A percentile compares a stretch with the other conserved stretches of the same genome.
These are phyloP conservation scores for Porites divaricata DNA, from an alignment of 92 coral and sea anemone genomes.

Conservation along the genomic window DNA sequence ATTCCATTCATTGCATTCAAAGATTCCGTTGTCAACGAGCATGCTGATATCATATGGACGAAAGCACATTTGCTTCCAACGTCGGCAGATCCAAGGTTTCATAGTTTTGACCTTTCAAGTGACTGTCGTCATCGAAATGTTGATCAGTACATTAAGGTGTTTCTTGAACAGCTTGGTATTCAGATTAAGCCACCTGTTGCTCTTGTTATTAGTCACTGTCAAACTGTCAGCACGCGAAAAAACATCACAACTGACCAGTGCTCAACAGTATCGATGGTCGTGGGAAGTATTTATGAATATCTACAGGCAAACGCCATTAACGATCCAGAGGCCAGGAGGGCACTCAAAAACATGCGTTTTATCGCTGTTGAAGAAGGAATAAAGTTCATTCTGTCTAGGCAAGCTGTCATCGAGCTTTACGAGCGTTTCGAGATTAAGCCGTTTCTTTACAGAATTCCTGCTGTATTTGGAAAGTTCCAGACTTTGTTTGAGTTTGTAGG, in stretches of 20 bases:
- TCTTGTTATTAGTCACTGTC: constrained; percentile 54
- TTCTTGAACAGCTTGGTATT: neutral
- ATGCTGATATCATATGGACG: constrained; percentile 61
- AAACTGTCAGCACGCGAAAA: neutral
- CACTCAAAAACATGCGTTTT: constrained; percentile 32
- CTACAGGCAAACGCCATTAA: constrained; percentile 1
- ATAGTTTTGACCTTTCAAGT: constrained; percentile 6
- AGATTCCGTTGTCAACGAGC: constrained; percentile 33
- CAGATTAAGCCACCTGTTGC: constrained; percentile 50
- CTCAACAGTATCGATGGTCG: constrained; percentile 15
- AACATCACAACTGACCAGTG: neutral
- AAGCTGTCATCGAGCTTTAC: constrained; percentile 57
- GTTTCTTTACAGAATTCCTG: constrained; percentile 63
- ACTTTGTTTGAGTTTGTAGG: constrained; percentile 54
- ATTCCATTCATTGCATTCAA: constrained; percentile 55
- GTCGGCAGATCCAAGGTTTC: constrained; percentile 1
- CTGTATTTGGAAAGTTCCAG: constrained; percentile 26
- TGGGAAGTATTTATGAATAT: constrained; percentile 69
- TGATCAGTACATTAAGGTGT: neutral
- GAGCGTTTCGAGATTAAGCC: constrained; percentile 57
- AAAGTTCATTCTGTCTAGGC: constrained; percentile 58
- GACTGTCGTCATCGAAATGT: neutral
- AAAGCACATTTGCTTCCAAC: constrained; percentile 55
- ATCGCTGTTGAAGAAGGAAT: constrained; percentile 49
- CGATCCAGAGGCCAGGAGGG: neutral